Base-by-base conservation (phyloP, 1,140 invertebrate genomes). In the Hylyphantes graminicola region DNA sequence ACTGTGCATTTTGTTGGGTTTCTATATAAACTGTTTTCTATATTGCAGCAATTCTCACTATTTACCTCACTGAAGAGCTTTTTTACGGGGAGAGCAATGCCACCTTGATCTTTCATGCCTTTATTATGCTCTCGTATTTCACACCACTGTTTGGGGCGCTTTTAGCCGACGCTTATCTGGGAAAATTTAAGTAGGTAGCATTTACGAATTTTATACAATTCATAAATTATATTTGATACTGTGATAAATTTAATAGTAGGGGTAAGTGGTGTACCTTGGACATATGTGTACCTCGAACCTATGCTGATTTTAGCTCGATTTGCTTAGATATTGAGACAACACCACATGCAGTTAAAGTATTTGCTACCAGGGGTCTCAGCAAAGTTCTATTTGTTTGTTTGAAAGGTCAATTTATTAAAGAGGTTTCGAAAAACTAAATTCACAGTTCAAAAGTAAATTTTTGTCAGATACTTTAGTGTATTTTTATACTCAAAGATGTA, bases 81-180 rank as follows among this genome's bases (percentile, higher is more conserved):
- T 86, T 89, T 0, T 96, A 93, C 85, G 87, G 87, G 3, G 92
- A 94, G 79, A 91, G 94, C 54, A 90, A 90, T 0, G 92, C 96
- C 0, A 97, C 95, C 7, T 92, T 95, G 6, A 92, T 95, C 10
- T 98, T 94, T 89, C 96, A 98, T 89, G 87, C 91, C 0, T 98
- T 97, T 88, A 91, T 92, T 10, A 95, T 94, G 90, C 89, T 96
- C n/a, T 94, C 94, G 21, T 98, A 97, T 88, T 94, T 97, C 87
- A 95, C 94, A 54, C 96, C 96, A 0, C 85, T 98, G 11, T 88
- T 97, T 48, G 96, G 97, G 0, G 96, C 96, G 0, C 94, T 97
- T 72, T 86, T 97, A 15, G 95, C 96, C 0, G 97, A 98, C 89
- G 94, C 95, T 51, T 93, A 92, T 86, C 90, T 97, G 0, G 96